Evolutionary conservation across 1,140 invertebrate species (phyloP), one percentile per base, ranked within the genome.

Genomic region (Sinonovacula constricta): DNA sequence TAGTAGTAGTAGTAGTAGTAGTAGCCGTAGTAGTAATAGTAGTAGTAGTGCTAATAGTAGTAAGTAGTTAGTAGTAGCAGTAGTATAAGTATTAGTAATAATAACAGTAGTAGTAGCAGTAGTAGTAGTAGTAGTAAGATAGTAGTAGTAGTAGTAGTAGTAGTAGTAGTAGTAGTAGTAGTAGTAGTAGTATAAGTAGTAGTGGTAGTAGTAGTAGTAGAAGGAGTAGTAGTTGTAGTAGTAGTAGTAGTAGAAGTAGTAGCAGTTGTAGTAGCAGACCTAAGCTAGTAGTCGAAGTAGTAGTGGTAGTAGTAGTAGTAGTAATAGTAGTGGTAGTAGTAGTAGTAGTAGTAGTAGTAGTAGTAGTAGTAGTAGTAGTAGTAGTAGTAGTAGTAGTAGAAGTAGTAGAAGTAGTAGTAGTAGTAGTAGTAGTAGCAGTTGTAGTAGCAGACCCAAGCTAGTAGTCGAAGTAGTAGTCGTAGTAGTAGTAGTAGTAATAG

Each of bases 1-100:
- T 49, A 49, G 45, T 49, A 49, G 45, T 49, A 49, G 45, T 49
- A 49, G 45, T 49, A 49, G 45, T n/a, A n/a, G n/a, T n/a, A n/a
- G n/a, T n/a, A n/a, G n/a, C n/a, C n/a, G n/a, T n/a, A n/a, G n/a
- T n/a, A n/a, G n/a, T n/a, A n/a, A n/a, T n/a, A n/a, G n/a, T n/a
- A n/a, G n/a, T n/a, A n/a, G n/a, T n/a, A n/a, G n/a, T n/a, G n/a
- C n/a, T n/a, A n/a, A n/a, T n/a, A n/a, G n/a, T n/a, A n/a, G n/a
- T n/a, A n/a, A n/a, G n/a, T n/a, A n/a, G n/a, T n/a, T n/a, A n/a
- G n/a, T n/a, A n/a, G n/a, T n/a, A n/a, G n/a, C n/a, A n/a, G n/a
- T n/a, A n/a, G n/a, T n/a, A n/a, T n/a, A n/a, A n/a, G n/a, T n/a
- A n/a, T n/a, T n/a, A n/a, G n/a, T 49, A 49, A n/a, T 49, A 49